A percentile compares a stretch with the other conserved stretches of the same genome.
phyloP scores from a whole-genome alignment of 2,888 invertebrate species.

The Mayetiola destructor region DNA sequence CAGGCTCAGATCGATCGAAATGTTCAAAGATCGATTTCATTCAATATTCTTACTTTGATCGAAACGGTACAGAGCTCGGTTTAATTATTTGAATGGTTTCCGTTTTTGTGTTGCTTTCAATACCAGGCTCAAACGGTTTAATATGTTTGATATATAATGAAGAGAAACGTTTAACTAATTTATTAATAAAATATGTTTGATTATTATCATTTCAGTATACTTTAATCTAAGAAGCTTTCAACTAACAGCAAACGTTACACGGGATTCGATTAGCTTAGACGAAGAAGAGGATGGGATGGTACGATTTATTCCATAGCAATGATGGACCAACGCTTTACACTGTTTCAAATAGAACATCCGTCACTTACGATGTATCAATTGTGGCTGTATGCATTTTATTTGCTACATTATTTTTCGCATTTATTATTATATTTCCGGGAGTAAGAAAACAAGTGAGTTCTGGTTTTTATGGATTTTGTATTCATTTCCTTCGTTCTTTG shows the following conservation, averaged over 20 bases:
- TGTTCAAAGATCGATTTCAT: no score
- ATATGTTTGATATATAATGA: no score
- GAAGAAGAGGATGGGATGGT: slow-evolving; percentile 56
- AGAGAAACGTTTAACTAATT: no score
- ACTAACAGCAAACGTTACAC: not conserved
- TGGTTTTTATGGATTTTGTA: not conserved
- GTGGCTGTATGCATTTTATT: slow-evolving; percentile 77
- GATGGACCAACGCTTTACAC: slow-evolving; percentile 94
- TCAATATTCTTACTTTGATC: no score
- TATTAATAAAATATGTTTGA: no score
- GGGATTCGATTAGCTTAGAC: not conserved
- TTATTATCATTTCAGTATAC: not conserved
- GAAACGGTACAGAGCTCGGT: no score
- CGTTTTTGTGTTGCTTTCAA: no score
- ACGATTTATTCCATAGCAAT: slow-evolving; percentile 91
- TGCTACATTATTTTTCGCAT: slow-evolving; percentile 82
- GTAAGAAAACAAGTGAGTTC: slow-evolving; percentile 78
- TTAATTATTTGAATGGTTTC: no score
- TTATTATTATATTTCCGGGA: slow-evolving; percentile 91
- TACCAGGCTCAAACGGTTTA: no score
- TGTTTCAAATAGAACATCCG: slow-evolving; percentile 87
- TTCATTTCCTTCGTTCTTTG: not conserved
- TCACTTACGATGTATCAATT: slow-evolving; percentile 81
- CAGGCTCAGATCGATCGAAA: no score
- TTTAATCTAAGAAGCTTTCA: not conserved